Percentiles rank a stretch among this genome's conserved stretches.
These are phyloP conservation scores for Phymatocera aterrima DNA, from an alignment of 2,888 invertebrate genomes.

Conservation along the genomic window DNA sequence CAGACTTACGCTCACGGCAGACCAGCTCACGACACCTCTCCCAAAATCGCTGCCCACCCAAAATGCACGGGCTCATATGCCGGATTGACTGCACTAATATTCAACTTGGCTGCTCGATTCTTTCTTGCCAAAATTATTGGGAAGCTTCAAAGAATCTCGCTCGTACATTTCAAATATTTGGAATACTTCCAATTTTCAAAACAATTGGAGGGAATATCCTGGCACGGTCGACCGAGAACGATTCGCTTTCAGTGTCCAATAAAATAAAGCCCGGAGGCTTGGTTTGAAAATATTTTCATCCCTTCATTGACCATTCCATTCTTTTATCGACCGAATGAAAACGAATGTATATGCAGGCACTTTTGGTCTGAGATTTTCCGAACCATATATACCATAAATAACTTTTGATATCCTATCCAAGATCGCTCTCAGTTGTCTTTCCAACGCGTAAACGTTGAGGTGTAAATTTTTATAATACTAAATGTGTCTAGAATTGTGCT, in stretches of 20 bases:
- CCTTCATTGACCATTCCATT: not conserved
- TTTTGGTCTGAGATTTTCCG: not conserved
- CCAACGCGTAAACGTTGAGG: not conserved
- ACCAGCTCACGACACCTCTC: too few relatives aligned
- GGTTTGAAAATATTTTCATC: not conserved
- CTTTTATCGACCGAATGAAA: not conserved
- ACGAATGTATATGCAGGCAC: not conserved
- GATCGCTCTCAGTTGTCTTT: not conserved
- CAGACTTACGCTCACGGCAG: too few relatives aligned
- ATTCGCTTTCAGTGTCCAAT: not conserved
- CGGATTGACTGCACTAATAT: too few relatives aligned
- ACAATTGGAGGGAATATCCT: not conserved
- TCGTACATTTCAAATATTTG: not conserved
- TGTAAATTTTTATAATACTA: conserved; percentile 11
- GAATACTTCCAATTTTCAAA: not conserved
- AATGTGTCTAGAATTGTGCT: not conserved
- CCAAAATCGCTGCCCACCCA: too few relatives aligned
- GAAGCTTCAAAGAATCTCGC: not conserved
- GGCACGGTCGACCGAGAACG: not conserved
- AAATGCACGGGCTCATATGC: too few relatives aligned
- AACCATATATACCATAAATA: not conserved
- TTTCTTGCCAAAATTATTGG: not conserved
- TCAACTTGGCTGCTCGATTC: too few relatives aligned
- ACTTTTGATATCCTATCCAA: not conserved
- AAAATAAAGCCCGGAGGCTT: not conserved